phyloP scores from a whole-genome alignment of 2,113 vertebrate species.

The Salvator merianae region DNA sequence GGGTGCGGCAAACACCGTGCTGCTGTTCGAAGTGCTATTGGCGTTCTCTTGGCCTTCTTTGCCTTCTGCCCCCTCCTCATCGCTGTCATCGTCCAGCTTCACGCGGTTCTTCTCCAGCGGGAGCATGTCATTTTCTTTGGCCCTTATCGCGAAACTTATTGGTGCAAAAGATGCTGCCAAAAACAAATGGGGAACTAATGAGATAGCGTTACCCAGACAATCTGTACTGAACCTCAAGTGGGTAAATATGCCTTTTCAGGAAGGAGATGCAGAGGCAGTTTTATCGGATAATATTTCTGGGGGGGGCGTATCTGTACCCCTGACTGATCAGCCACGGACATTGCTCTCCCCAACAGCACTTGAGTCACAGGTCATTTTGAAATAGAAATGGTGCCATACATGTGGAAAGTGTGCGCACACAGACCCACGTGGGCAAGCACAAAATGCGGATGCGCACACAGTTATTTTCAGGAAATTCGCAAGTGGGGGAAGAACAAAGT shows the following conservation, averaged over 20 bases:
- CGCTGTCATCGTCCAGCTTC: slow-evolving; percentile 93
- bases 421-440: no score
- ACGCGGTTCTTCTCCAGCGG: slow-evolving; percentile 96
- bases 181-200: slow-evolving; percentile 37
- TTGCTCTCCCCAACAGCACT: background rate
- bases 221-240: background rate
- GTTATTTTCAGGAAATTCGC: no score
- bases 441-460: no score
- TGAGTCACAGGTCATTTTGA: background rate
- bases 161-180: slow-evolving; percentile 90
- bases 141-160: slow-evolving; percentile 96
- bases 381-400: background rate
- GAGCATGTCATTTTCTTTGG: slow-evolving; percentile 95
- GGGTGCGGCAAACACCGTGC: slow-evolving; percentile 57
- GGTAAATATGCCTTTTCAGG: no score
- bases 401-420: no score
- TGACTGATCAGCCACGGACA: no score
- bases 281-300: background rate
- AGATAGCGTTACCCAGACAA: background rate
- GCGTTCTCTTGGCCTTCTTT: slow-evolving; percentile 77
- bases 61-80: slow-evolving; percentile 86
- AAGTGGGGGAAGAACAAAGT: no score
- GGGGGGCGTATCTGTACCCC: background rate
- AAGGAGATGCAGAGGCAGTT: background rate
- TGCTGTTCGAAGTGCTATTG: slow-evolving; percentile 58